Conservation (phyloP, 2,888 invertebrate genomes). For the Xestia ashworthii region DNA sequence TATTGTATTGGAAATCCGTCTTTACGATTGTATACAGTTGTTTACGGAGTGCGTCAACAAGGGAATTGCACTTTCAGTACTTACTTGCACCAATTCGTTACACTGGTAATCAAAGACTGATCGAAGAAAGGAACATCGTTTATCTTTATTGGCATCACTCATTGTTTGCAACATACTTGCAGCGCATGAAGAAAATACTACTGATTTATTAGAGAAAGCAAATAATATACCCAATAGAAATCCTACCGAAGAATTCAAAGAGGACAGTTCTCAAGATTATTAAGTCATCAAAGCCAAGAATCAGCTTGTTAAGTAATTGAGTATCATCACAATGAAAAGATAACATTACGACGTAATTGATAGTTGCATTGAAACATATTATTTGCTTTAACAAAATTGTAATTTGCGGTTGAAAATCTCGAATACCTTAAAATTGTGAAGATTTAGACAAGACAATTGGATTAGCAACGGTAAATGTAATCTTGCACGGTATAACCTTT, state of each 20-base stretch:
- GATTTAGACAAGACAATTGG: slow-evolving; percentile 45
- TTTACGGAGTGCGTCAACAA: not conserved
- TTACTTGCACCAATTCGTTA: slow-evolving; percentile 44
- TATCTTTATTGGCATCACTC: slow-evolving; percentile 53
- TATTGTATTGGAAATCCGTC: slow-evolving; percentile 3
- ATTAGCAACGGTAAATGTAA: slow-evolving; percentile 61
- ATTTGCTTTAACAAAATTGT: slow-evolving; percentile 47
- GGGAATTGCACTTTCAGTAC: slow-evolving; percentile 22
- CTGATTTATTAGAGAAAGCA: slow-evolving; percentile 61
- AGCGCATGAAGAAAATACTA: slow-evolving; percentile 51
- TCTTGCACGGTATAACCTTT: slow-evolving; percentile 76
- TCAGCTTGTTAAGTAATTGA: slow-evolving; percentile 57
- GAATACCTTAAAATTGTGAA: slow-evolving; percentile 46
- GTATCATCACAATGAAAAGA: slow-evolving; percentile 51
- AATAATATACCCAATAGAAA: slow-evolving; percentile 52
- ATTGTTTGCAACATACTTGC: slow-evolving; percentile 42
- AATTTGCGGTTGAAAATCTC: slow-evolving; percentile 45
- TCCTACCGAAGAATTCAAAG: slow-evolving; percentile 38
- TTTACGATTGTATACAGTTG: not conserved
- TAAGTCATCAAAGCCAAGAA: slow-evolving; percentile 52
- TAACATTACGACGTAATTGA: slow-evolving; percentile 52
- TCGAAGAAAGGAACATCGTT: slow-evolving; percentile 58
- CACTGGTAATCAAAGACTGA: slow-evolving; percentile 43
- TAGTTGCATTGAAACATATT: slow-evolving; percentile 33
- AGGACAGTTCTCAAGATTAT: slow-evolving; percentile 47